Evolutionary conservation across 2,113 vertebrate genomes (phyloP), one percentile per base, ranked within the genome.

Genomic region (Ictalurus punctatus): DNA sequence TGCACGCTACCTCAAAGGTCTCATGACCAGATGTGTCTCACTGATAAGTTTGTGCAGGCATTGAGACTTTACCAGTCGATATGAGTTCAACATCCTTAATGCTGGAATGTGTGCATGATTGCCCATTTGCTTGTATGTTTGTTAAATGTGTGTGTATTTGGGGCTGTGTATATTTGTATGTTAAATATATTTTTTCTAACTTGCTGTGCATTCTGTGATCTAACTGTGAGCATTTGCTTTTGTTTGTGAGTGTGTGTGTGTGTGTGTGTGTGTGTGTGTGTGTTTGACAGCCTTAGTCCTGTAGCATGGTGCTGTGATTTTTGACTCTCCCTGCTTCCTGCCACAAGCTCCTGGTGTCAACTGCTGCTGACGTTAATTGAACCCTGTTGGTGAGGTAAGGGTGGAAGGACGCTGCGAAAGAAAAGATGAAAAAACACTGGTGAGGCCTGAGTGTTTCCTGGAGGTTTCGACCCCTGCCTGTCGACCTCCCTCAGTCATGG

Each of bases 341-440:
- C 94, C 92, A 92, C 92, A 93, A 93, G 92, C 94, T 95, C 91
- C 90, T 93, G 94, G 94, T 93, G 94, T 91, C 93, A 91, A 93
- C 91, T 48, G 93, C 95, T 94, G 90, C 92, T 91, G 91, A 94
- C 91, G 92, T 93, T 96, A 96, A 96, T 96, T 96, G 95, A 96
- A 95, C 95, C 94, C 95, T 95, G 94, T 93, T 94, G 93, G 94
- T 94, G 92, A 95, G 93, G 93, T 95, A 92, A 91, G 90, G 90
- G 93, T 87, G 81, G 88, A 89, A 85, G 90, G 83, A 92, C 87
- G 90, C 91, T 94, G 92, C 92, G 9, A 40, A 93, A 94, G 92
- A 71, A 91, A 92, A 85, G 58, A 52, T 34, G 79, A 92, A 93
- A 94, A 92, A 88, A 91, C 88, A 90, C 56, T 90, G 92, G 92